Percentiles rank a stretch among this genome's conserved stretches.
Conservation (phyloP, 2,888 invertebrate species). For the Polyommatus iphigenia region DNA sequence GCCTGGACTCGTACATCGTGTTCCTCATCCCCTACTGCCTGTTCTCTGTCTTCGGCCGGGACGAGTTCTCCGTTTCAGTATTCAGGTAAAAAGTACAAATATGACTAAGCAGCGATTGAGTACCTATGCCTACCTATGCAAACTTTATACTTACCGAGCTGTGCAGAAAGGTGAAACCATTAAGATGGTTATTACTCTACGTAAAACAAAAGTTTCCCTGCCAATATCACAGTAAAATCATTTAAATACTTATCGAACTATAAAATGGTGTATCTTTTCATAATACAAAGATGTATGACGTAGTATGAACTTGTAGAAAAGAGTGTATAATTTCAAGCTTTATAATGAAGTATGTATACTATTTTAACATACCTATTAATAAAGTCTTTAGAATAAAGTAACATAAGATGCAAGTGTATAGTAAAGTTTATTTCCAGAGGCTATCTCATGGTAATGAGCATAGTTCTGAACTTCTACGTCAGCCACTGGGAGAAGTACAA, state of each 20-base stretch:
- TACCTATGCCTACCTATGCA: too few relatives aligned
- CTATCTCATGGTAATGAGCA: constrained; percentile 92
- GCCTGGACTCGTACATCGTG: constrained; percentile 97
- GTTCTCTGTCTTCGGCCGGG: constrained; percentile 93
- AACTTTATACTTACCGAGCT: too few relatives aligned
- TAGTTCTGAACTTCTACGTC: constrained; percentile 95
- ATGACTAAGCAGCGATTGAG: not conserved
- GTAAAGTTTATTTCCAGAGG: constrained; percentile 79
- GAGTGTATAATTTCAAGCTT: not conserved
- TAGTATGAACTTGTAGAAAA: too few relatives aligned
- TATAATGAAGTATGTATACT: not conserved
- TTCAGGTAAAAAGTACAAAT: constrained; percentile 51
- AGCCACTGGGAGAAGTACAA: constrained; percentile 98
- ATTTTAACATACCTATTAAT: not conserved
- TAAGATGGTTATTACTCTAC: too few relatives aligned
- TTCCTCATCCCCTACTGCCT: constrained; percentile 94
- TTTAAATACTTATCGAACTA: too few relatives aligned
- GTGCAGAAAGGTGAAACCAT: too few relatives aligned
- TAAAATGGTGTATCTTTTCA: too few relatives aligned
- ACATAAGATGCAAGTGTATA: not conserved
- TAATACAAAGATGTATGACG: too few relatives aligned
- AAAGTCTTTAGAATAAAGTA: not conserved
- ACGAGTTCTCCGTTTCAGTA: constrained; percentile 81
- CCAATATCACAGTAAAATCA: too few relatives aligned
- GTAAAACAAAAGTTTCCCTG: too few relatives aligned